Evolutionary conservation across 2,888 invertebrate genomes (phyloP).

Genomic region (Lithophane socia): DNA sequence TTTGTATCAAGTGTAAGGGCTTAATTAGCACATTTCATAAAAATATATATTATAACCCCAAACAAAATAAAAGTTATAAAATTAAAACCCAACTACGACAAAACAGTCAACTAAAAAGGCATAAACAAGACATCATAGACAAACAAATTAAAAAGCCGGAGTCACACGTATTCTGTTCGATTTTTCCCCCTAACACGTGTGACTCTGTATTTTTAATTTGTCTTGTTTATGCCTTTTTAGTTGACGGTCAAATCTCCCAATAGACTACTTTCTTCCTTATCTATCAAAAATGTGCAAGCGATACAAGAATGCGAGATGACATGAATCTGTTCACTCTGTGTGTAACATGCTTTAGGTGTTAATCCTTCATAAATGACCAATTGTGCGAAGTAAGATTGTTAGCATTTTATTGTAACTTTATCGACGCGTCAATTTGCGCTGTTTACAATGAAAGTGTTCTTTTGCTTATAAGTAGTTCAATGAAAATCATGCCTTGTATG

Average conservation of each 20-base stretch:
- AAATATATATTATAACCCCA: no score
- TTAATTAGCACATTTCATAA: no score
- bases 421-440: slow-evolving; percentile 50
- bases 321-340: slow-evolving; percentile 43
- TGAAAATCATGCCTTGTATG: slow-evolving; percentile 54
- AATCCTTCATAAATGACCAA: slow-evolving; percentile 60
- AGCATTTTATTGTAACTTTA: slow-evolving; percentile 36
- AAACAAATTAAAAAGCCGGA: no score
- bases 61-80: no score
- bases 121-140: no score
- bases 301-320: slow-evolving; percentile 27
- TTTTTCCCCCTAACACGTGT: no score
- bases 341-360: slow-evolving; percentile 59
- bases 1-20: no score
- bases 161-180: no score
- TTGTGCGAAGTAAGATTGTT: slow-evolving; percentile 59
- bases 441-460: slow-evolving; percentile 40
- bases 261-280: background rate
- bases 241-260: background rate
- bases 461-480: slow-evolving; percentile 50
- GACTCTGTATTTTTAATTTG: no score
- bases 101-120: no score
- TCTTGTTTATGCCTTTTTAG: no score
- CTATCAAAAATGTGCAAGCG: slow-evolving; percentile 45
- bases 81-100: no score